Percentiles rank a stretch among this genome's conserved stretches.
These are phyloP conservation scores for Nineta flava DNA, from an alignment of 2,888 invertebrate genomes.

Conservation along the genomic window DNA sequence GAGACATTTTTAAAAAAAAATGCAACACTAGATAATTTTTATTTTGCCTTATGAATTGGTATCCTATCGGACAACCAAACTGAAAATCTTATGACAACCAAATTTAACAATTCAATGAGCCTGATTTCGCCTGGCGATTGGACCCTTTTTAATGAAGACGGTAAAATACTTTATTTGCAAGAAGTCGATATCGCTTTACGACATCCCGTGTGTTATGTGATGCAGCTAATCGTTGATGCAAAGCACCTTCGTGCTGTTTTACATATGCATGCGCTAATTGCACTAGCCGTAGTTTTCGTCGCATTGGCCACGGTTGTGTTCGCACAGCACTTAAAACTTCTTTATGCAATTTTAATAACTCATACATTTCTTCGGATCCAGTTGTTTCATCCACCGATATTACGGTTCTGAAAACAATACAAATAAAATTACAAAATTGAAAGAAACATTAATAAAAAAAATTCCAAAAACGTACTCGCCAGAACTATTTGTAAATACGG, in stretches of 20 bases:
- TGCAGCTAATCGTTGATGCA: conserved; percentile 79
- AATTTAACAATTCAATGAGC: background rate
- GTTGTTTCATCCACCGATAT: conserved; percentile 54
- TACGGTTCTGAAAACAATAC: conserved; percentile 39
- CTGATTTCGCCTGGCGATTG: background rate
- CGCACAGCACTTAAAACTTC: conserved; percentile 79
- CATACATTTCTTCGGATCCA: conserved; percentile 4
- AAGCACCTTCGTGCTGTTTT: conserved; percentile 75
- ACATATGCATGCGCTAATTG: conserved; percentile 76
- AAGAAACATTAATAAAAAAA: background rate
- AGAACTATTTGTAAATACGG: conserved; percentile 73
- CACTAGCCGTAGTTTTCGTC: conserved; percentile 66
- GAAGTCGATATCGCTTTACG: conserved; percentile 14
- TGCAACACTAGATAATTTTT: no score
- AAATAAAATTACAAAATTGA: background rate
- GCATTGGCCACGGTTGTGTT: conserved; percentile 69
- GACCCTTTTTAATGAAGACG: background rate
- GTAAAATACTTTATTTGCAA: background rate
- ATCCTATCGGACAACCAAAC: background rate
- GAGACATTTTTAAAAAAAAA: no score
- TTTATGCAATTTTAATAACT: conserved; percentile 65
- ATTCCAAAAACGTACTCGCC: conserved; percentile 49
- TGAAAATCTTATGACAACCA: background rate
- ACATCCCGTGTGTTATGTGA: conserved; percentile 74
- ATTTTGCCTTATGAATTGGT: no score